Base-by-base conservation (phyloP, 2,888 invertebrate species). In the Nomada hirtipes region DNA sequence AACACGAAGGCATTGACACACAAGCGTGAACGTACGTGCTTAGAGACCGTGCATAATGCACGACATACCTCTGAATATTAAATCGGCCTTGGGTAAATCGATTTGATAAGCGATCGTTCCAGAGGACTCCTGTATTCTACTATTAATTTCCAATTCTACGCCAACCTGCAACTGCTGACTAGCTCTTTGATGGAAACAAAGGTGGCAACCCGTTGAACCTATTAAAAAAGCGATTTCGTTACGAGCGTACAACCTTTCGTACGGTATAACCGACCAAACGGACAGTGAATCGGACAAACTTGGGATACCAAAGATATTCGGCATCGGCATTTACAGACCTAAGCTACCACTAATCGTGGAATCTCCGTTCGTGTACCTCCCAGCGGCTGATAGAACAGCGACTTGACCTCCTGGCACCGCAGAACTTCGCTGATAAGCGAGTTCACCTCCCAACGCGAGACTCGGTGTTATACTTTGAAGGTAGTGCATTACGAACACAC, bases 51-150 rank as follows among this genome's bases (percentile, higher is more conserved):
- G 3, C 47, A 47, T 3, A 47, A 13, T 47, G 15, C 47, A 47
- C 47, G 47, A 1, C 47, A 91, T 92, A 98, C 98, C 99, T 97
- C 97, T 97, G 94, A 99, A 99, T 69, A 97, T 96, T 90, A 98
- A 96, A 94, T 99, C 98, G 72, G 98, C 98, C 94, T 98, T 98
- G 63, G 99, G 98, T 93, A 99, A 95, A 94, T 98, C 98, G 85
- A 98, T 96, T 94, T 99, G 98, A 94, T 99, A 99, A 15, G 97
- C 99, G 88, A 99, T 95, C 4, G 98, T 97, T 75, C 98, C 98
- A 7, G 97, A 96, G 1, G 98, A 97, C 94, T 99, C 98, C 94
- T 98, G 97, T 94, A 98, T 96, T 90, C 98, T 95, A 91, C 98
- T 96, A 92, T 98, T 98, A 9, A 98, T 97, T 94, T 99, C 99